Percentiles rank a stretch among this genome's conserved stretches.
These are phyloP conservation scores for Platynereis dumerilii DNA, from an alignment of 2,888 invertebrate species.

Conservation along the genomic window DNA sequence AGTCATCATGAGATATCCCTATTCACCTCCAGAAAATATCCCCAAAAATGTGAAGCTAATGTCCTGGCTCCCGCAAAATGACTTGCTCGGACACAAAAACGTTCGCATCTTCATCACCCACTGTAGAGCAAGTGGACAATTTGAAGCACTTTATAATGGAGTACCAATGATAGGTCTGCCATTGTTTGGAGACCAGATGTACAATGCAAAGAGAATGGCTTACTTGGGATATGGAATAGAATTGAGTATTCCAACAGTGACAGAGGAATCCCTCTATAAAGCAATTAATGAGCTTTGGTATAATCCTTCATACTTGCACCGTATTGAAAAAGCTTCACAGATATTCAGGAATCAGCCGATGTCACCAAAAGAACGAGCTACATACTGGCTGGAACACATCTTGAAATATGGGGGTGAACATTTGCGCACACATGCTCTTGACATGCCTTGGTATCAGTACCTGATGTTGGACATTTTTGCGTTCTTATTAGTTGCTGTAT, in stretches of 20 bases:
- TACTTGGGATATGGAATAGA: not conserved
- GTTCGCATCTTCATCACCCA: not conserved
- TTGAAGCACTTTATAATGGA: conserved; percentile 5
- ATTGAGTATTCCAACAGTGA: not conserved
- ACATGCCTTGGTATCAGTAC: conserved; percentile 14
- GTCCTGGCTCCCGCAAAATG: conserved; percentile 4
- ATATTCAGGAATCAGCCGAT: not conserved
- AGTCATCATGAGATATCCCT: not conserved
- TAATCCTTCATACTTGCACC: not conserved
- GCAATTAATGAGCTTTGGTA: not conserved
- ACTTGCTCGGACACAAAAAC: conserved; percentile 1
- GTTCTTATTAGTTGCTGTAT: too few species aligned
- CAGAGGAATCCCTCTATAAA: not conserved
- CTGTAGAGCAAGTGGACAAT: conserved; percentile 4
- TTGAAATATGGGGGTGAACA: not conserved
- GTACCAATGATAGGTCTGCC: conserved; percentile 5
- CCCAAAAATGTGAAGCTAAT: not conserved
- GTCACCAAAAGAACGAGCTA: not conserved
- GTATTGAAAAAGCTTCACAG: not conserved
- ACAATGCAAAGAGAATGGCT: not conserved
- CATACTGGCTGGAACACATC: conserved; percentile 2
- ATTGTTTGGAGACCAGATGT: not conserved
- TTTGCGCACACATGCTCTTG: conserved; percentile 3
- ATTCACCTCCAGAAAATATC: not conserved
- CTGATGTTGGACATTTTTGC: conserved; percentile 9